Base-by-base conservation (phyloP, 2,113 vertebrate genomes). In the Odocoileus virginianus region DNA sequence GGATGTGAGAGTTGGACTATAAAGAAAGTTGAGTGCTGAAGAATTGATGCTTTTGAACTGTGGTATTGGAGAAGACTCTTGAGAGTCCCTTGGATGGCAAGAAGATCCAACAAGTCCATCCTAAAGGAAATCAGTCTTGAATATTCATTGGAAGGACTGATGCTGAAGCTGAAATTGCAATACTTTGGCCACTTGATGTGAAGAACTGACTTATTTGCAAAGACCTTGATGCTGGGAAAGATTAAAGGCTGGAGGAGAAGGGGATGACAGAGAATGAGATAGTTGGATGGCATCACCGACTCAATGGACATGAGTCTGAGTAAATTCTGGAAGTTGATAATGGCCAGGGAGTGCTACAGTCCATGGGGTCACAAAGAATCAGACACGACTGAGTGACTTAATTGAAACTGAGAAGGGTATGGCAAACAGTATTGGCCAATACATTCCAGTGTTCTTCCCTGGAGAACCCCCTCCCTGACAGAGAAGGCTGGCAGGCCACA, bases 351-450 rank as follows among this genome's bases (percentile, higher is more conserved):
- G 0, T n/a, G 33, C 61, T 64, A 15, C 0, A 1, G 61, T n/a
- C 17, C 61, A 64, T 9, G 3, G 33, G 7, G 7, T 64, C 33
- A 2, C 61, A 64, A 64, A n/a, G 61, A 64, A 16, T 19, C 1
- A 3, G 16, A 64, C 16, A 17, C 0, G 2, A n/a, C 33, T n/a
- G 61, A n/a, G 61, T 1, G 0, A 67, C 7, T n/a, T 33, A 67
- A 19, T 33, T 19, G 16, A 67, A 50, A 3, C 47, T 50, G 47
- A 52, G 50, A 16, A 52, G 14, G 50, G 14, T 52, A 52, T 5
- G 14, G 50, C 50, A 52, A 52, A 14, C 50, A 52, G 14, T 52
- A 52, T 52, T 52, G 50, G 15, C 50, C 50, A 52, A 52, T 52
- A 52, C 50, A 52, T 52, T 52, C 14, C 50, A 52, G 50, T 52